A percentile compares a stretch with the other conserved stretches of the same genome.
Conservation (phyloP, 2,888 invertebrate genomes). For the Drosophila mimetica region DNA sequence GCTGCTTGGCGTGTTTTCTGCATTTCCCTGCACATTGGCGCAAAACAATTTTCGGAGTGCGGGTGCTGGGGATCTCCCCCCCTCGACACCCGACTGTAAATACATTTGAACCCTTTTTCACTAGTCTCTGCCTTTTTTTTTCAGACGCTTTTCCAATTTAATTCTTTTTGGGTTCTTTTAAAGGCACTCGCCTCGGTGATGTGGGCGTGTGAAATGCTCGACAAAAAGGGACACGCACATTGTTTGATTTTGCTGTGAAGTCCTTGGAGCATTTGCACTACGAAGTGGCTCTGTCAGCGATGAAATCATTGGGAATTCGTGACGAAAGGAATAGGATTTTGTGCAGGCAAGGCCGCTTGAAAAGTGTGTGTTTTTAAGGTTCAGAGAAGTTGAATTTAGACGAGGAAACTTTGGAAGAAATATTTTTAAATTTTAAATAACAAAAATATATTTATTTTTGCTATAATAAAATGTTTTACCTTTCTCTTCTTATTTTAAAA, state of each 20-base stretch:
- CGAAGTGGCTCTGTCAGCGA: conserved; percentile 17
- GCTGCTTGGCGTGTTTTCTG: conserved; percentile 62
- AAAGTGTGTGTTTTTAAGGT: conserved; percentile 1
- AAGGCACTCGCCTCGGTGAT: conserved; percentile 35
- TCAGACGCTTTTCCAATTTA: conserved; percentile 39
- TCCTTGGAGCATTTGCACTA: conserved; percentile 37
- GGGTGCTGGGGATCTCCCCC: too few relatives aligned
- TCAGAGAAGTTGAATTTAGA: background rate
- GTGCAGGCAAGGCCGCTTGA: too few relatives aligned
- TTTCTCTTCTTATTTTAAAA: too few relatives aligned
- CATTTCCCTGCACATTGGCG: conserved; percentile 51
- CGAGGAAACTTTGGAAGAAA: background rate
- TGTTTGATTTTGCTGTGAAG: conserved; percentile 12
- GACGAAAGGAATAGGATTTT: background rate
- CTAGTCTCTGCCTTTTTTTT: conserved; percentile 3
- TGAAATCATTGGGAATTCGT: conserved; percentile 14
- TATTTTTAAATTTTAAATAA: too few relatives aligned
- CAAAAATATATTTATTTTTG: too few relatives aligned
- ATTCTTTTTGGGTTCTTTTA: conserved; percentile 34
- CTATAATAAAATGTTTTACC: too few relatives aligned
- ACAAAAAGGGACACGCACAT: conserved; percentile 53
- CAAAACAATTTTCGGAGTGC: conserved; percentile 49
- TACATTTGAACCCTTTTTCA: conserved; percentile 72
- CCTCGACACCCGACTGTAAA: conserved; percentile 53
- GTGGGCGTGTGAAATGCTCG: conserved; percentile 53